Conservation (phyloP, 2,888 invertebrate species). For the Tipula confusa region DNA sequence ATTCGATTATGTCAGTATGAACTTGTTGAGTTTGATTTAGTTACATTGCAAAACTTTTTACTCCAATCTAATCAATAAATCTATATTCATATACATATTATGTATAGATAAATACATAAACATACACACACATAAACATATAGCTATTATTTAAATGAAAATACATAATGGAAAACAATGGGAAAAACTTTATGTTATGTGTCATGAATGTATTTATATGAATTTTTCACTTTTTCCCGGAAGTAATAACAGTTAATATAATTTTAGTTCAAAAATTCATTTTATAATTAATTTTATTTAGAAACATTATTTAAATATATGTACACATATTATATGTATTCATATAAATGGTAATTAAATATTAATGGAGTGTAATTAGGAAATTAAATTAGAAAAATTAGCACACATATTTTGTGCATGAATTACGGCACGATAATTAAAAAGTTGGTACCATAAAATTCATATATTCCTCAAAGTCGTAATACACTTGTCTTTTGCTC, state of each 20-base stretch:
- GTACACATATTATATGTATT: neutral
- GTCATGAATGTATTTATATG: neutral
- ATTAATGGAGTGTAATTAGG: neutral
- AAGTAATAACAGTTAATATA: constrained; percentile 16
- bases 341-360: neutral
- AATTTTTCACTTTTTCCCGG: neutral
- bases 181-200: constrained; percentile 15
- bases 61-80: neutral
- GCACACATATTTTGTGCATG: neutral
- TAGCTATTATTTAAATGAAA: neutral
- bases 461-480: too few relatives aligned
- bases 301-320: neutral
- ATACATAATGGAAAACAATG: neutral
- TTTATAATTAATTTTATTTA: neutral
- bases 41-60: neutral
- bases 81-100: neutral
- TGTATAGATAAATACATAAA: neutral
- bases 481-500: too few relatives aligned
- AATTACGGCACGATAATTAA: neutral
- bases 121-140: neutral
- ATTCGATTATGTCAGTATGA: neutral
- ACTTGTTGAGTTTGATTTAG: neutral
- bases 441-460: too few relatives aligned
- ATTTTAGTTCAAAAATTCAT: neutral
- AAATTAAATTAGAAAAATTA: neutral